phyloP scores from a whole-genome alignment of 2,797 vertebrate genomes.

The Sternotherus odoratus region DNA sequence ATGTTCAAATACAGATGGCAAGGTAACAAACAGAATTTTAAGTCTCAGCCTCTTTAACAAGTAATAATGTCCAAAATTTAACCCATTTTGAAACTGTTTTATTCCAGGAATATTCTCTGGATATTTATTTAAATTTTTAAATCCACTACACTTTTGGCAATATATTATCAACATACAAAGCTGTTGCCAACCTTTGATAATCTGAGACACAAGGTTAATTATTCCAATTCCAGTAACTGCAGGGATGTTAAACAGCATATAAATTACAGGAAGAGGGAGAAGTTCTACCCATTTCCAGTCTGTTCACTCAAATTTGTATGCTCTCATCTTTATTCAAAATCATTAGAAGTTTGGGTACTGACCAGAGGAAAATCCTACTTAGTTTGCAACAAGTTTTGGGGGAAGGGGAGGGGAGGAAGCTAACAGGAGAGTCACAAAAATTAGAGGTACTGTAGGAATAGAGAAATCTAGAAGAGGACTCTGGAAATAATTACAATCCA shows the following conservation, averaged over 20 bases:
- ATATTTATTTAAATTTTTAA: not conserved
- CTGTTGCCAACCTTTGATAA: conserved; percentile 19
- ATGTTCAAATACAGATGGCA: not conserved
- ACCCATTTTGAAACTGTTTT: not conserved
- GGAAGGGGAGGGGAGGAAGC: not conserved
- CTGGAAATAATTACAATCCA: not conserved
- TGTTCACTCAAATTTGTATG: not conserved
- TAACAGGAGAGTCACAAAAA: not conserved
- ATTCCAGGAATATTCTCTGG: not conserved
- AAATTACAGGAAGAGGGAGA: not conserved
- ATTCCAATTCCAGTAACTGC: conserved; percentile 30
- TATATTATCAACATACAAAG: conserved; percentile 2
- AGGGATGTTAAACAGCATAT: not conserved
- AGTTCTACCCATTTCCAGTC: not conserved
- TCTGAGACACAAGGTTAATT: conserved; percentile 54
- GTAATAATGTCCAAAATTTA: not conserved
- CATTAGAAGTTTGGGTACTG: not conserved
- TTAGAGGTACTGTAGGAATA: not conserved
- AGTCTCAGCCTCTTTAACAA: not conserved
- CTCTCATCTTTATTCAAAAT: not conserved
- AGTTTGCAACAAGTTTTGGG: not conserved
- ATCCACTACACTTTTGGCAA: not conserved
- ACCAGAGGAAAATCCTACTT: not conserved
- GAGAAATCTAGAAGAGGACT: not conserved
- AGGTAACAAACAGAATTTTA: not conserved